Base-by-base conservation (phyloP, 2,797 vertebrate species). In the Hemibagrus guttatus region DNA sequence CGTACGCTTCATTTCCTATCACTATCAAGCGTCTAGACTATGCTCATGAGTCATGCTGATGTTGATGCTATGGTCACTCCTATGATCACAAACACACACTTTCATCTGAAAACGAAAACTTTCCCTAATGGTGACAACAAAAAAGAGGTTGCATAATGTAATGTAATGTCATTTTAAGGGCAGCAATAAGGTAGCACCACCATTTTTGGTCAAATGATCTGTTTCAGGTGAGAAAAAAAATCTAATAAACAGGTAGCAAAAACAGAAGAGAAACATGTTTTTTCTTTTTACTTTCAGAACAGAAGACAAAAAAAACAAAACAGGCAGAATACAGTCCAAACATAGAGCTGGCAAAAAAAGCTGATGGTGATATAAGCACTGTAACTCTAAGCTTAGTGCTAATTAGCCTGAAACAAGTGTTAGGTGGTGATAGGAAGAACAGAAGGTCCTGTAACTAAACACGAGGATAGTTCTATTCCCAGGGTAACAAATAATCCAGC, bases 321-420 rank as follows among this genome's bases (percentile, higher is more conserved):
- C 19, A 59, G 28, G 31, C 58, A 63, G 31, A 80, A 80, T 80
- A 42, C 76, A 61, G 78, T 61, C 49, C 74, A 76, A 76, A 76
- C 74, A 76, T 19, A 56, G 74, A 56, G 74, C 74, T 12, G 78
- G 21, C 26, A 80, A 80, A 42, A 23, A 52, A 78, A 39, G 58
- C 31, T 80, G 52, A 39, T 28, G 39, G 75, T 21, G 17, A 78
- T 56, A 63, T 42, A 63, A 26, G 39, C 23, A 63, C 58, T 81
- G 58, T 81, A 63, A 63, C 39, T 46, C 35, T 63, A 81, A 63
- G 39, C 58, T 61, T 63, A 81, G 59, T 4, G 3, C 35, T 63
- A 63, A 81, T 81, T 81, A 63, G 35, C 6, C 35, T 46, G 23
- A 63, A 81, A 81, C 58, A 81, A 81, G 58, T 81, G 79, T 81